A percentile compares a stretch with the other conserved stretches of the same genome.
phyloP scores from a whole-genome alignment of 2,888 invertebrate species.

The Eupithecia tripunctaria region DNA sequence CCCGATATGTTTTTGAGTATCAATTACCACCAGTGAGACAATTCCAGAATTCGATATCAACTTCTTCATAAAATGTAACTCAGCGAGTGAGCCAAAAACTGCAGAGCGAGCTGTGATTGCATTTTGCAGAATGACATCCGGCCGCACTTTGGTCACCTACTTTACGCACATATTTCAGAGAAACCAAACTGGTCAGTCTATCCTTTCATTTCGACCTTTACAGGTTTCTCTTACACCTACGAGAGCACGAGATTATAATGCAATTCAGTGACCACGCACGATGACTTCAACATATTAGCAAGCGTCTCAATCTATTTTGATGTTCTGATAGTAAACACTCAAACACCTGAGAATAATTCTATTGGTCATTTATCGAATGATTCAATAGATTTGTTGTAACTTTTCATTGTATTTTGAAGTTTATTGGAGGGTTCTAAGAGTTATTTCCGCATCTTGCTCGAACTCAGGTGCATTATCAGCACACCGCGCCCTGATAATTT shows the following conservation, averaged over 20 bases:
- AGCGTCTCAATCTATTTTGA: constrained; percentile 63
- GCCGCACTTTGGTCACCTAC: neutral
- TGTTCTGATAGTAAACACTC: constrained; percentile 37
- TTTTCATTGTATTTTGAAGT: neutral
- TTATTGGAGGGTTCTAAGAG: neutral
- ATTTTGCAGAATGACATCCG: neutral
- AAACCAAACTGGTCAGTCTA: constrained; percentile 19
- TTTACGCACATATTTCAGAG: constrained; percentile 9
- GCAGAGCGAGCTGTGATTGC: neutral
- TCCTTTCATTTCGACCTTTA: constrained; percentile 16
- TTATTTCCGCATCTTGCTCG: neutral
- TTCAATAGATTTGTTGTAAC: neutral
- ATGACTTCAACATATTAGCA: constrained; percentile 66
- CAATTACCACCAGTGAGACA: neutral
- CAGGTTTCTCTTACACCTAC: constrained; percentile 32
- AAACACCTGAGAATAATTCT: constrained; percentile 33
- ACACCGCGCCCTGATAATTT: neutral
- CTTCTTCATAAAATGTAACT: neutral
- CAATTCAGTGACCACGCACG: constrained; percentile 43
- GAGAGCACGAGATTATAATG: constrained; percentile 17
- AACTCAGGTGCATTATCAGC: neutral
- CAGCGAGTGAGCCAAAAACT: neutral
- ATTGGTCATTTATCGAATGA: constrained; percentile 27
- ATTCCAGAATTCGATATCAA: neutral
- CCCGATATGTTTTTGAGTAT: too few species aligned